Conservation (phyloP, 2,797 vertebrate species). For the Anguilla anguilla region DNA sequence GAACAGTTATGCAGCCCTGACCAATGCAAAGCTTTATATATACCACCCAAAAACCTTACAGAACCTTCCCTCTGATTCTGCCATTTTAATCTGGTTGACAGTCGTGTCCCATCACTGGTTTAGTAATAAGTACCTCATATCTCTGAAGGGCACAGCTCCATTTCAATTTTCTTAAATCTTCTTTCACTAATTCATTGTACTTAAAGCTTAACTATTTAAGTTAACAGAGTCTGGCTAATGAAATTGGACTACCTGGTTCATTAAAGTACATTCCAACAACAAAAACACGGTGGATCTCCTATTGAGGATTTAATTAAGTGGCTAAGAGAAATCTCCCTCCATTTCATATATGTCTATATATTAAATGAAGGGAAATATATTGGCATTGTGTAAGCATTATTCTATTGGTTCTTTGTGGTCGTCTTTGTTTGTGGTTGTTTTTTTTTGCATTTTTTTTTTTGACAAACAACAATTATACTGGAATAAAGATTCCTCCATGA, state of each 20-base stretch:
- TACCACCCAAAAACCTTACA: not conserved
- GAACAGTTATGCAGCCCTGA: not conserved
- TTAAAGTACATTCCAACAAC: constrained; percentile 6
- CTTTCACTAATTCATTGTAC: not conserved
- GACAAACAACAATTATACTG: constrained; percentile 43
- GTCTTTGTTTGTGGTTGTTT: constrained; percentile 36
- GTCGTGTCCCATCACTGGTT: not conserved
- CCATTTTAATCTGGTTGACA: not conserved
- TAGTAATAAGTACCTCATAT: not conserved
- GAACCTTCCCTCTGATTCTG: not conserved
- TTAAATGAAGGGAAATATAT: not conserved
- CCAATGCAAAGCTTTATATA: not conserved
- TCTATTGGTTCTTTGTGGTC: constrained; percentile 36
- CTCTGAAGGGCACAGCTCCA: not conserved
- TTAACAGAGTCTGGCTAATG: not conserved
- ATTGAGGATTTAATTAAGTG: constrained; percentile 2
- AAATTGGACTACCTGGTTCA: not conserved
- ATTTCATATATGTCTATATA: not conserved
- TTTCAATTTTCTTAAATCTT: not conserved
- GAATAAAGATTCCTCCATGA: constrained; percentile 67
- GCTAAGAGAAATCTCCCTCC: not conserved
- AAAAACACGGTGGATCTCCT: not conserved
- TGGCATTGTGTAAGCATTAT: not conserved
- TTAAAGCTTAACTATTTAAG: not conserved
- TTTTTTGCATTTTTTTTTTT: constrained; percentile 49